Evolutionary conservation across 2,888 invertebrate genomes (phyloP), one percentile per base, ranked within the genome.

Genomic region (Itoplectis maculator): DNA sequence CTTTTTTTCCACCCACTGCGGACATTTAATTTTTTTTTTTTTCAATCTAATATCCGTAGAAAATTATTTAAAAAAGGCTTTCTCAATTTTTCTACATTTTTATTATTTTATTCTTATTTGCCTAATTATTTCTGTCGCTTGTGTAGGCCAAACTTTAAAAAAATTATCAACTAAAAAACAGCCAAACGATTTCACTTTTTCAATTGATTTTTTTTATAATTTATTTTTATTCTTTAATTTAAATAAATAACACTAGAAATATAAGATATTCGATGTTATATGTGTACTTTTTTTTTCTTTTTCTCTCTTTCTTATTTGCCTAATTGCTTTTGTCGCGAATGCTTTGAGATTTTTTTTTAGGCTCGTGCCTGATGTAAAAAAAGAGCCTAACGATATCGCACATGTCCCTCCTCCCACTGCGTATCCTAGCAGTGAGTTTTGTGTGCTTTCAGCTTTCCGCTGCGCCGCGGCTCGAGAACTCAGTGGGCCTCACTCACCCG

Each of bases 381-480:
- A 47, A 80, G 54, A 74, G 54, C 59, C 75, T 42, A 70, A 47
- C 77, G 73, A 77, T 79, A 86, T 83, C 68, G 84, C 86, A 86
- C 86, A 86, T 86, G 86, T 84, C 83, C 74, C 54, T 75, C 77
- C 83, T 61, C 75, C 74, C 61, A 56, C 73, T 20, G 61, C 37
- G 49, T 63, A 68, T 40, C 70, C 65, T 37, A 54, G 65, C 74
- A 69, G 72, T 79, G 78, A 47, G 84, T 65, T 79, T 66, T 80
- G 61, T 82, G 82, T 75, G 69, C 83, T 79, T 82, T 79, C 82
- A 77, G 84, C 77, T 82, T 85, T 85, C 81, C 77, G 81, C 82
- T 73, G 74, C 40, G 73, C 51, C 35, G 29, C n/a, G 47, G 35
- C 20, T 69, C 66, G 69, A 78, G 79, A 79, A 65, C 47, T 77